Conservation (phyloP, 1,140 invertebrate species). For the Lordiphosa stackelbergi region DNA sequence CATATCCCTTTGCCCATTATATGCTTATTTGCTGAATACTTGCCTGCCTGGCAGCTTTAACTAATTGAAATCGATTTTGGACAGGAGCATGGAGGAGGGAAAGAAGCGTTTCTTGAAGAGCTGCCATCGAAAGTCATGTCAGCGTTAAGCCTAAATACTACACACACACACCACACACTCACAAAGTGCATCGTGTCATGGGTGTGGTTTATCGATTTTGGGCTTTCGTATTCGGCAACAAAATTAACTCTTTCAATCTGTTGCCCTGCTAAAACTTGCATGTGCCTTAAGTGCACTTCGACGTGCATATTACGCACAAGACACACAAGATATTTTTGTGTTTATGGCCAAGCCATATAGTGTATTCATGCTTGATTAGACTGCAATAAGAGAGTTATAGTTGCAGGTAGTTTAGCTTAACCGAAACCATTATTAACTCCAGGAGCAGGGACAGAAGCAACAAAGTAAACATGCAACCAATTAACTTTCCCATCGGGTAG, state of each 20-base stretch:
- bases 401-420: too few species aligned
- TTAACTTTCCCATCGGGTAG: too few species aligned
- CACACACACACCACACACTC: constrained; percentile 11
- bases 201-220: constrained; percentile 54
- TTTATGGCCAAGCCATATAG: constrained; percentile 4
- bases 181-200: constrained; percentile 35
- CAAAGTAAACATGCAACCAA: too few species aligned
- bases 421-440: not conserved
- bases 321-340: constrained; percentile 8
- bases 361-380: constrained; percentile 49
- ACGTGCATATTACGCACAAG: constrained; percentile 27
- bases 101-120: constrained; percentile 11
- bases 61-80: constrained; percentile 67
- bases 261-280: constrained; percentile 42
- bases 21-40: constrained; percentile 58
- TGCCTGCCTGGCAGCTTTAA: constrained; percentile 50
- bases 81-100: constrained; percentile 3
- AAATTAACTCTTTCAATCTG: constrained; percentile 9
- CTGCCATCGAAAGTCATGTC: constrained; percentile 43
- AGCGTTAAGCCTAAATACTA: constrained; percentile 51
- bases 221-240: constrained; percentile 21
- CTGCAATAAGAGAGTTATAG: constrained; percentile 9
- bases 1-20: constrained; percentile 46
- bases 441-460: too few species aligned
- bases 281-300: constrained; percentile 47